These are phyloP conservation scores for Macrobrachium rosenbergii DNA, from an alignment of 1,140 invertebrate genomes.

Conservation along the genomic window DNA sequence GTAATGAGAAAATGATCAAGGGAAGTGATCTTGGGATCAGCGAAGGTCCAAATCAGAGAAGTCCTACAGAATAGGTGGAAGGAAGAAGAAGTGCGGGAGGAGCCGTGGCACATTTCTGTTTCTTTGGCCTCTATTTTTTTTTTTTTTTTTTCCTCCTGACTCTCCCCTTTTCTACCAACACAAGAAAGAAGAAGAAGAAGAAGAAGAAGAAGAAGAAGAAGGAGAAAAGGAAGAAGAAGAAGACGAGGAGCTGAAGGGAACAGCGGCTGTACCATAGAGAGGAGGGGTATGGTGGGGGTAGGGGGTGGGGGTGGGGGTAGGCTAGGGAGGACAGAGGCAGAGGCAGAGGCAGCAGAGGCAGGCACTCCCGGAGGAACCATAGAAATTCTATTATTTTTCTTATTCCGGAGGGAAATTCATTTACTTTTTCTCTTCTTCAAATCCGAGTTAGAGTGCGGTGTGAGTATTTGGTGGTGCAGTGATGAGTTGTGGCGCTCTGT, in stretches of 20 bases:
- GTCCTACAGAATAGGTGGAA: too few relatives aligned
- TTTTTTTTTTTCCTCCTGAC: neutral
- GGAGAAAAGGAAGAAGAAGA: neutral
- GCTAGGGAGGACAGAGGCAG: neutral
- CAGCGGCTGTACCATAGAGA: neutral
- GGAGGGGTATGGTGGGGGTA: neutral
- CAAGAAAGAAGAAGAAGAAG: neutral
- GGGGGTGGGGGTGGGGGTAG: neutral
- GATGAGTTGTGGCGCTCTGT: conserved; percentile 62
- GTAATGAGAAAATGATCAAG: too few relatives aligned
- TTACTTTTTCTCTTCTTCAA: conserved; percentile 57
- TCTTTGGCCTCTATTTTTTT: neutral
- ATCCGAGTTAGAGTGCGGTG: conserved; percentile 35
- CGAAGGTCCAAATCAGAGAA: too few relatives aligned
- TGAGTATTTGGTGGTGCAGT: conserved; percentile 21
- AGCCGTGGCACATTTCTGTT: too few relatives aligned
- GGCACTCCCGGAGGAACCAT: conserved; percentile 25
- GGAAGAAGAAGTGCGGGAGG: too few relatives aligned
- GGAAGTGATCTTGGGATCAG: too few relatives aligned
- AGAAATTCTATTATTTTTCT: conserved; percentile 36
- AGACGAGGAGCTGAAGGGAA: neutral
- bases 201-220: neutral
- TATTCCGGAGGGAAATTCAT: conserved; percentile 35
- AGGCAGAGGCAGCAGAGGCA: too few relatives aligned
- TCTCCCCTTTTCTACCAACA: neutral